Base-by-base conservation (phyloP, 2,797 vertebrate species). In the Harpagifer antarcticus region DNA sequence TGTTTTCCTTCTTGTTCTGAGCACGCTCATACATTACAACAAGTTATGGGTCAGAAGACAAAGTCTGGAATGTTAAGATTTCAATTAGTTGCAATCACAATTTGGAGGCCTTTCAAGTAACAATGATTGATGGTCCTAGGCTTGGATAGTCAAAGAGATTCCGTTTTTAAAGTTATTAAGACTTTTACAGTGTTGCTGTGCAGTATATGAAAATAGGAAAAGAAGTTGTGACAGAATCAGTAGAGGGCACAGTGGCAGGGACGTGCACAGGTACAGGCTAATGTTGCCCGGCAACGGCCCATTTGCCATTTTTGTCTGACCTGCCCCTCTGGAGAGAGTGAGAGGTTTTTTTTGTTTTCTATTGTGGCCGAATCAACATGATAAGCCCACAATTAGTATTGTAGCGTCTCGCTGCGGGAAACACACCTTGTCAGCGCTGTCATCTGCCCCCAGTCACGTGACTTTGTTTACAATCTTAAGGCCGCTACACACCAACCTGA, bases 221-320 rank as follows among this genome's bases (percentile, higher is more conserved):
- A 76, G 31, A 71, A 66, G 68, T 43, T 88, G 84, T 88, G 64
- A 73, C 50, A 68, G 68, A 82, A 74, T 74, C 71, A 47, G 72
- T 74, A 71, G 33, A 88, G 75, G 72, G 58, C 52, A 65, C 62
- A 53, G 73, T 67, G 78, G 79, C n/a, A n/a, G n/a, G n/a, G n/a
- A n/a, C n/a, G n/a, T n/a, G n/a, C n/a, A n/a, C n/a, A n/a, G n/a
- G n/a, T n/a, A n/a, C n/a, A n/a, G n/a, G n/a, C n/a, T n/a, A n/a
- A n/a, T n/a, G n/a, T n/a, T n/a, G n/a, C n/a, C n/a, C n/a, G n/a
- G n/a, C n/a, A n/a, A n/a, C n/a, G n/a, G n/a, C n/a, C n/a, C n/a
- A n/a, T n/a, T n/a, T n/a, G n/a, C n/a, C n/a, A n/a, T n/a, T n/a
- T n/a, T n/a, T n/a, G n/a, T n/a, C n/a, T n/a, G n/a, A n/a, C n/a